Conservation (phyloP, 2,888 invertebrate species). For the Agriopis aurantiaria region DNA sequence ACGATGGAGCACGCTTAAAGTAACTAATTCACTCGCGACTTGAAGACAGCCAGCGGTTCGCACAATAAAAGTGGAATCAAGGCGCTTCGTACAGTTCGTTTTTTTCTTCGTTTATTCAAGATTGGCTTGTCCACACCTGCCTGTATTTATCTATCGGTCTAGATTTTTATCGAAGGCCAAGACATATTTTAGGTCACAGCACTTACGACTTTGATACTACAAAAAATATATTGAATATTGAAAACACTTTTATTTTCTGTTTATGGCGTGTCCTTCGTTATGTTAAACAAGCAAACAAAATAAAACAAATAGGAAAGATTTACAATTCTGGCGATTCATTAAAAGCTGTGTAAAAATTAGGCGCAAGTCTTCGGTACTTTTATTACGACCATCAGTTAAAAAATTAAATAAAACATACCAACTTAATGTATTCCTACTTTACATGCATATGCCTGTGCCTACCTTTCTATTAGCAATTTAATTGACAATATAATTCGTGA, state of each 20-base stretch:
- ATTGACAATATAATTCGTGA: constrained; percentile 28
- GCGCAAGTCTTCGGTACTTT: too few species aligned
- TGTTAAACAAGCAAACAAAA: too few species aligned
- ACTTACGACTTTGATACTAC: background rate
- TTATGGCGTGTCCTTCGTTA: too few species aligned
- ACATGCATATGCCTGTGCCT: constrained; percentile 18
- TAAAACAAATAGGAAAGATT: too few species aligned
- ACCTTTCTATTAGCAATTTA: constrained; percentile 27
- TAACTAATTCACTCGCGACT: too few species aligned
- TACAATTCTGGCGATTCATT: too few species aligned
- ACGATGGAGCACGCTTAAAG: too few species aligned
- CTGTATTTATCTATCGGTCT: constrained; percentile 5
- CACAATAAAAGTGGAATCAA: too few species aligned
- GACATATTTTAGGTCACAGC: constrained; percentile 5
- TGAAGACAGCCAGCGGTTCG: too few species aligned
- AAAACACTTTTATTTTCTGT: background rate
- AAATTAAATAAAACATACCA: background rate
- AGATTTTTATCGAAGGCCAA: constrained; percentile 12
- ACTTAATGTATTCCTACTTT: background rate
- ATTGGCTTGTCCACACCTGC: background rate
- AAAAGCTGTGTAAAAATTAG: too few species aligned
- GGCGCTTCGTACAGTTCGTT: too few species aligned
- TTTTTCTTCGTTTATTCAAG: background rate
- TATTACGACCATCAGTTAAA: too few species aligned
- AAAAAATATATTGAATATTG: background rate